Conservation (phyloP, 2,888 invertebrate species). For the Teinopalpus imperialis region DNA sequence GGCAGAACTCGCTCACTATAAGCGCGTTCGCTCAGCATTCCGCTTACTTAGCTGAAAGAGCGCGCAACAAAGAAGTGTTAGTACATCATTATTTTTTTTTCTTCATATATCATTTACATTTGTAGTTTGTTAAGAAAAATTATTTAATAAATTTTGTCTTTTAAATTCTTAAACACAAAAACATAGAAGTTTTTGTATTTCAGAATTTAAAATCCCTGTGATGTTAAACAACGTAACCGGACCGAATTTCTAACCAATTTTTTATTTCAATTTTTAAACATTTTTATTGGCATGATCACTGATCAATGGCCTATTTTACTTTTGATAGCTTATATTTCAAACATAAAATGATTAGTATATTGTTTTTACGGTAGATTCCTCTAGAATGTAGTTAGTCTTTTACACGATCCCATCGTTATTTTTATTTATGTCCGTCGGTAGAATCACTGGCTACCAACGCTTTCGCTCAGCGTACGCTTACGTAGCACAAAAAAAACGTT, state of each 20-base stretch:
- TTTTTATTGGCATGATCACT: too few species aligned
- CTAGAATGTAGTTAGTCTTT: not conserved
- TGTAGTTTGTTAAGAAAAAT: too few species aligned
- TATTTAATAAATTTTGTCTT: too few species aligned
- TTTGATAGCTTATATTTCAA: too few species aligned
- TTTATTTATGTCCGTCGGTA: constrained; percentile 3
- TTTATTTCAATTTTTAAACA: not conserved
- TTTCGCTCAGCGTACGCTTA: constrained; percentile 23
- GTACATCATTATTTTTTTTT: constrained; percentile 30
- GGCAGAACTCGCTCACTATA: constrained; percentile 65
- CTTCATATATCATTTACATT: not conserved
- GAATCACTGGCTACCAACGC: constrained; percentile 21
- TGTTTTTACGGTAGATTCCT: not conserved
- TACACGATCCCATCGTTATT: constrained; percentile 11
- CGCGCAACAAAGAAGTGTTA: constrained; percentile 48
- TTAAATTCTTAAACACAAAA: too few species aligned
- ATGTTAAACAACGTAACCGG: too few species aligned
- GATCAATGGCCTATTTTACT: too few species aligned
- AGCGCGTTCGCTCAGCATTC: constrained; percentile 56
- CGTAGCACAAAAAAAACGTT: constrained; percentile 17
- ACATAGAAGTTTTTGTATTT: too few species aligned
- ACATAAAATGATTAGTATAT: not conserved
- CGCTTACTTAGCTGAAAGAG: constrained; percentile 54
- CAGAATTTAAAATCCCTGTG: too few species aligned
- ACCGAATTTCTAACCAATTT: not conserved